Evolutionary conservation across 2,888 invertebrate species (phyloP).

Genomic region (Luffia ferchaultella): DNA sequence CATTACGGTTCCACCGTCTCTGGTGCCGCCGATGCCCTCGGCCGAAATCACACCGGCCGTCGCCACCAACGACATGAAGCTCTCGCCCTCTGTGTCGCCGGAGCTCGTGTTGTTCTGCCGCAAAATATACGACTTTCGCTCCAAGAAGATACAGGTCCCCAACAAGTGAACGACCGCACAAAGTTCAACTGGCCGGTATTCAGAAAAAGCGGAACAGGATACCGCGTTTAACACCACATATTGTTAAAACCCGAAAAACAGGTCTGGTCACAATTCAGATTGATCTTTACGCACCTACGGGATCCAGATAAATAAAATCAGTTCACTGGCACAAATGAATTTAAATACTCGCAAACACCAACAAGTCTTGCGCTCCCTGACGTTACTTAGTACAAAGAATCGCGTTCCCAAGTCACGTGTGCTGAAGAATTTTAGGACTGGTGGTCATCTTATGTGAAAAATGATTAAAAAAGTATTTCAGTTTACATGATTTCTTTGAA

Average conservation of each 20-base stretch:
- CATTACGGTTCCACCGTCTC: conserved; percentile 71
- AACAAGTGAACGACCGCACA: conserved; percentile 37
- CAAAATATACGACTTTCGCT: conserved; percentile 91
- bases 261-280: background rate
- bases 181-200: background rate
- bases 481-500: no score
- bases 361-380: background rate
- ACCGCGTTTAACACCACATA: background rate
- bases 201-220: background rate
- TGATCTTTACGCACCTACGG: background rate
- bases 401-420: conserved; percentile 33
- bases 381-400: conserved; percentile 45
- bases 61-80: conserved; percentile 67
- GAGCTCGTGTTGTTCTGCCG: conserved; percentile 95
- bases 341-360: background rate
- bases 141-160: conserved; percentile 73
- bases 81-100: conserved; percentile 68
- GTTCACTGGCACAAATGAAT: no score
- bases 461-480: no score
- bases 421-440: conserved; percentile 32
- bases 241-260: background rate
- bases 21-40: conserved; percentile 75
- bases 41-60: conserved; percentile 60
- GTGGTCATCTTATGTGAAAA: conserved; percentile 35
- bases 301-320: no score